Evolutionary conservation across 2,113 vertebrate genomes (phyloP), one percentile per base, ranked within the genome.

Genomic region (Poecile atricapillus): DNA sequence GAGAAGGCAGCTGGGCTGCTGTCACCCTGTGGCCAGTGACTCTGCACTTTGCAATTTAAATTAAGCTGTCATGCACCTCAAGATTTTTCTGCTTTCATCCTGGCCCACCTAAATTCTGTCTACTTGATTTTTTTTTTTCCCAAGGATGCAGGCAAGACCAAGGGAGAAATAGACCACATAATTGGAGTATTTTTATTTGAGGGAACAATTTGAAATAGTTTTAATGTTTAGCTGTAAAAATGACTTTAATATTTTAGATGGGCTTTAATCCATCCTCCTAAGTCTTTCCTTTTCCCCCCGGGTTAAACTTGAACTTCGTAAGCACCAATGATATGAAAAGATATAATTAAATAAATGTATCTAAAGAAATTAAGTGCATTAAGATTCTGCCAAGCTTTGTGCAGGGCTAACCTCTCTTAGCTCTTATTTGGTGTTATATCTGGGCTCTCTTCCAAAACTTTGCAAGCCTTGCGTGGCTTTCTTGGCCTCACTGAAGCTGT

Each of bases 261-360:
- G 55, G 53, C 39, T 78, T 94, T 92, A 81, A 64, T 83, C 43
- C 64, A 41, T 77, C 15, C 37, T 59, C 23, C 33, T 13, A 19
- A 73, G 47, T 78, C 52, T 86, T 35, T 50, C 31, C 27, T 37
- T 49, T 43, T 63, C 2, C 6, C 60, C 15, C 12, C 0, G 0
- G 77, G 53, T 75, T 87, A 82, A 93, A 82, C 53, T 49, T 87
- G 69, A 94, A 87, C 49, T 82, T 82, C 5, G 4, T 71, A 30
- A 82, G 63, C 53, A 58, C 56, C 39, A 65, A 79, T 89, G 60
- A 49, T 83, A 15, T 27, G 22, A 75, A 89, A 89, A 94, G 80
- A 71, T 91, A 62, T n/a, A 89, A 91, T 96, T 91, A 92, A 93
- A 75, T 87, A 89, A 81, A 75, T 0, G 2, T 74, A n/a, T 18